Conservation (phyloP, 2,113 vertebrate genomes). For the Chunga burmeisteri region DNA sequence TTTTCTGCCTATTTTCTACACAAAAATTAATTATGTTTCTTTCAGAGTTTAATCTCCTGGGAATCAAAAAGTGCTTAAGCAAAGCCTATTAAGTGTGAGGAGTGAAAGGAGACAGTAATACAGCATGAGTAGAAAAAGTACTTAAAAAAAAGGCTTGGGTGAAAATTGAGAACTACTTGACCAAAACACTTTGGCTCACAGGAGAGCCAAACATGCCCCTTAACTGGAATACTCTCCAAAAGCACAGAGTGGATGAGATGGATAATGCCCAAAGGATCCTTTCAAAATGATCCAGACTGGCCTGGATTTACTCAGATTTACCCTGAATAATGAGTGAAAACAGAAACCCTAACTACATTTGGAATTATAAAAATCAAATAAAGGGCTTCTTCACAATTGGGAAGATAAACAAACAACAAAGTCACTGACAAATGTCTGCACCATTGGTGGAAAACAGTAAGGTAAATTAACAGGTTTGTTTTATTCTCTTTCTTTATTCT, state of each 20-base stretch:
- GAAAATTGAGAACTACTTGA: conserved; percentile 4
- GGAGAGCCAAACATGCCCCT: background rate
- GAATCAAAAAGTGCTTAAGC: background rate
- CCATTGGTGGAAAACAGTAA: background rate
- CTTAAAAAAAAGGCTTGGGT: background rate
- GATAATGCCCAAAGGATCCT: background rate
- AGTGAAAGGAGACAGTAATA: background rate
- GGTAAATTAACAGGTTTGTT: background rate
- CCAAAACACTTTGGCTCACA: background rate
- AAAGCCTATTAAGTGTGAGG: background rate
- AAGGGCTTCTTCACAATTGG: background rate
- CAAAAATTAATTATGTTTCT: background rate
- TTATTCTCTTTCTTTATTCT: no score
- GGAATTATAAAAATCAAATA: background rate
- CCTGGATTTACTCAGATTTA: background rate
- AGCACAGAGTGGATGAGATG: background rate
- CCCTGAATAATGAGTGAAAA: background rate
- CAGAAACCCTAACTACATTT: background rate
- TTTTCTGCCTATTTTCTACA: background rate
- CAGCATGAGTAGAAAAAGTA: background rate
- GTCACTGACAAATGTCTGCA: background rate
- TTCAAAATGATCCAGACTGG: background rate
- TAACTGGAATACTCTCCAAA: background rate
- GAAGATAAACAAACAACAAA: background rate
- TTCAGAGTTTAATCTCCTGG: background rate